Base-by-base conservation (phyloP, 2,888 invertebrate species). In the Pachymerium ferrugineum region DNA sequence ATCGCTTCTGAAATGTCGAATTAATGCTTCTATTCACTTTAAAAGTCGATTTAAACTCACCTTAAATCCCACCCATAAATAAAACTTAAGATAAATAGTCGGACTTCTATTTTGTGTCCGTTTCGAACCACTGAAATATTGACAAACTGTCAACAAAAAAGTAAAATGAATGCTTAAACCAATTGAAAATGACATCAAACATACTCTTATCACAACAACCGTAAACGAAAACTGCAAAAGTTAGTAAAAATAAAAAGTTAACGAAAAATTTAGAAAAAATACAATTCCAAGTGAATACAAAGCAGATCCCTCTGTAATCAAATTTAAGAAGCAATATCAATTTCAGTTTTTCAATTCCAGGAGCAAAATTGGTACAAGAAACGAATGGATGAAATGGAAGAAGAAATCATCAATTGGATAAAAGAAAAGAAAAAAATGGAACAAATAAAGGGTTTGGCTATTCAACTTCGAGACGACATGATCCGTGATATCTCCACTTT, bases 331-430 rank as follows among this genome's bases (percentile, higher is more conserved):
- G 5, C 25, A 54, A 54, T 54, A 54, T 22, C 38, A 54, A 22
- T 54, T 54, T 54, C 19, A n/a, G n/a, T 1, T 54, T 25, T 25
- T 54, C 3, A 8, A 54, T 69, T 31, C 10, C 30, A 69, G 69
- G 69, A 69, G 14, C 30, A 69, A 69, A 30, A 25, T 30, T 31
- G 30, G 69, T 71, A 33, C 28, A 38, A 35, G 33, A 30, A 38
- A n/a, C 71, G 28, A 28, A 38, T 71, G 35, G 33, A 71, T 16
- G 28, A 71, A 38, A 71, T 71, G 38, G 71, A 71, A 25, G 71
- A 71, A 25, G 71, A 71, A 25, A 33, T 71, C 25, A 28, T 71
- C n/a, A 38, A 35, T 22, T 35, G 33, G 25, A 38, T 35, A 71
- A 38, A 33, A 35, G 71, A 71, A 19, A 71, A 33, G 71, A 71